phyloP scores from a whole-genome alignment of 2,797 vertebrate species.

The Gambusia yucatana region DNA sequence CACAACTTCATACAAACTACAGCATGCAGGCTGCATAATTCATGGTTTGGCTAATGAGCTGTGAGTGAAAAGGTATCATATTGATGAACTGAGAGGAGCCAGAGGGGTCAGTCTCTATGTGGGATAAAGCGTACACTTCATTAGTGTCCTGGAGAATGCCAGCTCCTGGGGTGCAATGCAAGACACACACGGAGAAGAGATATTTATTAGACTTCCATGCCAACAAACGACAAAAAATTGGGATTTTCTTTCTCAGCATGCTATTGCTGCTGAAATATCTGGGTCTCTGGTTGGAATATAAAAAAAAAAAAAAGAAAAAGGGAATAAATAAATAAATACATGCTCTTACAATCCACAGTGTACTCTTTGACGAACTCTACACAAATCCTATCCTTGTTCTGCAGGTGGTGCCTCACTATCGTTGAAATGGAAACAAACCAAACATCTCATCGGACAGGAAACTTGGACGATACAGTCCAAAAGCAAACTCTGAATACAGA shows the following conservation, averaged over 20 bases:
- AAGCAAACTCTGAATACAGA: constrained; percentile 28
- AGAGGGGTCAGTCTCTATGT: constrained; percentile 58
- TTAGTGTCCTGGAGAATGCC: constrained; percentile 42
- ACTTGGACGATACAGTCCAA: constrained; percentile 57
- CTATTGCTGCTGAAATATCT: constrained; percentile 23
- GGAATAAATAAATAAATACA: constrained; percentile 6
- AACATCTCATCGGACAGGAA: constrained; percentile 45
- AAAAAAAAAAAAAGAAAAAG: not conserved
- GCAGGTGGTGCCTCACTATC: constrained; percentile 66
- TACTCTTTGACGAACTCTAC: constrained; percentile 75
- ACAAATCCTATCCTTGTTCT: constrained; percentile 70
- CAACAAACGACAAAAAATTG: constrained; percentile 32
- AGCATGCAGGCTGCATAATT: constrained; percentile 64
- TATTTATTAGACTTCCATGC: constrained; percentile 27
- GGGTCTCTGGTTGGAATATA: constrained; percentile 11
- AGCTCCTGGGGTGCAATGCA: constrained; percentile 50
- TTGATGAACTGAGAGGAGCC: constrained; percentile 53
- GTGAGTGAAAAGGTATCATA: constrained; percentile 58
- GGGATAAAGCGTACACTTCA: constrained; percentile 57
- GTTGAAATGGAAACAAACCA: constrained; percentile 52
- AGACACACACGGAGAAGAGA: constrained; percentile 34
- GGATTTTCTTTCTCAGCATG: constrained; percentile 28
- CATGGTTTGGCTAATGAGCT: constrained; percentile 63
- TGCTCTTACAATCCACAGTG: constrained; percentile 70
- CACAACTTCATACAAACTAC: constrained; percentile 48